Conservation (phyloP, 2,888 invertebrate species). For the Stictocephala bisonia region DNA sequence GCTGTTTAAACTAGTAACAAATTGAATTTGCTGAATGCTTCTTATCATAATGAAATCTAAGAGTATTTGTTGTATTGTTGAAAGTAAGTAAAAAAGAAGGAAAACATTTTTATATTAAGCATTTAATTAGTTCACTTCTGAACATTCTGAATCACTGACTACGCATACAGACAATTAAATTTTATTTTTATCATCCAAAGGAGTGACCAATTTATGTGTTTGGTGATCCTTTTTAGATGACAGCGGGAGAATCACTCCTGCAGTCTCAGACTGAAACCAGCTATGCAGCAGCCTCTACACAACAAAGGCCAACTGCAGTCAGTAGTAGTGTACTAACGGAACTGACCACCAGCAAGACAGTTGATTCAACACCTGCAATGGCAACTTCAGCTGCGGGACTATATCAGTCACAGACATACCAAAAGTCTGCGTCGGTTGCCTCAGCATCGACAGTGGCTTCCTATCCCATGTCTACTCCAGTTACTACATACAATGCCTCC, state of each 20-base stretch:
- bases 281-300: conserved; percentile 21
- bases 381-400: conserved; percentile 30
- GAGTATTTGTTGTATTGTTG: too few species aligned
- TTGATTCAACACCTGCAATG: conserved; percentile 38
- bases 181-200: too few species aligned
- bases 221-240: conserved; percentile 7
- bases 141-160: too few species aligned
- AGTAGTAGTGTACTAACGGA: conserved; percentile 43
- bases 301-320: conserved; percentile 38
- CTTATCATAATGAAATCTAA: too few species aligned
- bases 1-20: too few species aligned
- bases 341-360: conserved; percentile 34
- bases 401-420: conserved; percentile 47
- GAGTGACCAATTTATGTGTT: too few species aligned
- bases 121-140: too few species aligned
- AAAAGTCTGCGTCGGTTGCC: conserved; percentile 50
- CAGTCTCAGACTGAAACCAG: conserved; percentile 20
- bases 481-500: conserved; percentile 56
- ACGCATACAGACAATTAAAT: too few species aligned
- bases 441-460: conserved; percentile 49
- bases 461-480: conserved; percentile 53
- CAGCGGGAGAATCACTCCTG: conserved; percentile 38
- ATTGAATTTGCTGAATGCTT: too few species aligned
- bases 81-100: too few species aligned
- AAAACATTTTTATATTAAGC: too few species aligned